Evolutionary conservation across 1,140 invertebrate species (phyloP).

Genomic region (Archivesica marissinica): DNA sequence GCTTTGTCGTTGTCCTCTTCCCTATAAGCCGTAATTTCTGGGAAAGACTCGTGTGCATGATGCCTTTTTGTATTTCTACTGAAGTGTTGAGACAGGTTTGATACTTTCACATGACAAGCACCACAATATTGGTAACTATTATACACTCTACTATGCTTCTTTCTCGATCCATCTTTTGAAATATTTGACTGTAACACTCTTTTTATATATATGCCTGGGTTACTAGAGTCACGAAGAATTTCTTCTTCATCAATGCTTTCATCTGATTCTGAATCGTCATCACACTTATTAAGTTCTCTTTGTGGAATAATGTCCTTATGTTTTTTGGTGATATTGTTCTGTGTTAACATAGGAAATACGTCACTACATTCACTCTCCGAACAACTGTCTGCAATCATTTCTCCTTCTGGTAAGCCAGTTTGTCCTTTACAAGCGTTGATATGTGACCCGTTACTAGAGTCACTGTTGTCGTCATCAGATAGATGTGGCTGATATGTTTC

Average conservation of each 20-base stretch:
- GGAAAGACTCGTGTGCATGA: not conserved
- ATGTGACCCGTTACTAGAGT: too few relatives aligned
- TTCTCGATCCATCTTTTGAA: not conserved
- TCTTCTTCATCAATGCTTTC: not conserved
- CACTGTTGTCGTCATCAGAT: too few relatives aligned
- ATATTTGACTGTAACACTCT: slow-evolving; percentile 9
- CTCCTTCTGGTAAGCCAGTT: too few relatives aligned
- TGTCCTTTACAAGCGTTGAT: too few relatives aligned
- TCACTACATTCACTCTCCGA: too few relatives aligned
- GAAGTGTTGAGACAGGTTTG: slow-evolving; percentile 50
- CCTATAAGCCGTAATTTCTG: slow-evolving; percentile 14
- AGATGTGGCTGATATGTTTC: too few relatives aligned
- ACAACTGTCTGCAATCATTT: too few relatives aligned
- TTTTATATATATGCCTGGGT: slow-evolving; percentile 40
- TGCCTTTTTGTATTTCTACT: not conserved
- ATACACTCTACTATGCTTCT: slow-evolving; percentile 31
- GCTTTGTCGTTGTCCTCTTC: slow-evolving; percentile 16
- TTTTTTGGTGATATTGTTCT: too few relatives aligned
- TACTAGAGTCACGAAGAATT: slow-evolving; percentile 14
- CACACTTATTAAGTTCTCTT: too few relatives aligned
- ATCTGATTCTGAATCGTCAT: slow-evolving; percentile 5
- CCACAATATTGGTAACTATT: slow-evolving; percentile 57
- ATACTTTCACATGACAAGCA: slow-evolving; percentile 25
- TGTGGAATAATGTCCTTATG: too few relatives aligned
- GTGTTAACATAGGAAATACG: too few relatives aligned